Conservation (phyloP, 2,797 vertebrate genomes). For the Naso thynnoides region DNA sequence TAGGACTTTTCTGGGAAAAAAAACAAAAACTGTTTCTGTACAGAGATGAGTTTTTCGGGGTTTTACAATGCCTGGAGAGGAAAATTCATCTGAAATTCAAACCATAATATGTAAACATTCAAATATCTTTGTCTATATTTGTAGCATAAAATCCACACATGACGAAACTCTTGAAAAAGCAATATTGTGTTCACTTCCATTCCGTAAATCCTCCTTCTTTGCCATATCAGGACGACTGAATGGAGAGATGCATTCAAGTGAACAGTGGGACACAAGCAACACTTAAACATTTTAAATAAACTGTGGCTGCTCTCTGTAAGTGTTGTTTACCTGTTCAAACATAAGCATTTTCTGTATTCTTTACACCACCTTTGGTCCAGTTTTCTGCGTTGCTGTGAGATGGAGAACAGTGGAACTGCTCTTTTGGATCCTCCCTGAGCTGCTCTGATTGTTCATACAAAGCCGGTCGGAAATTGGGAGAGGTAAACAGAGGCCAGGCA, state of each 20-base stretch:
- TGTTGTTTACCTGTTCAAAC: constrained; percentile 46
- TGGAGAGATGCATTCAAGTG: background rate
- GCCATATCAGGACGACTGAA: background rate
- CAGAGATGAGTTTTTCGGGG: too few relatives aligned
- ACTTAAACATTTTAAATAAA: constrained; percentile 25
- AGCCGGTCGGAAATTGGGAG: constrained; percentile 82
- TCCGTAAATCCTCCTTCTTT: background rate
- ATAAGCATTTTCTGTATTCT: constrained; percentile 27
- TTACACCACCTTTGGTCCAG: constrained; percentile 6
- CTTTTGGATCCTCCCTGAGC: constrained; percentile 55
- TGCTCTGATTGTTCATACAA: constrained; percentile 82
- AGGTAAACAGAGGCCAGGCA: constrained; percentile 85
- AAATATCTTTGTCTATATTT: too few relatives aligned
- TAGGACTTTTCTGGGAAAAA: too few relatives aligned
- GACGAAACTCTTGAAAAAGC: too few relatives aligned
- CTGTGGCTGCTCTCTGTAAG: constrained; percentile 5
- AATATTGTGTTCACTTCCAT: background rate
- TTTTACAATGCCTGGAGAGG: too few relatives aligned
- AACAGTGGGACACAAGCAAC: constrained; percentile 17
- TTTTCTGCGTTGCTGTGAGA: constrained; percentile 21
- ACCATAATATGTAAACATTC: too few relatives aligned
- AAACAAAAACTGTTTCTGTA: too few relatives aligned
- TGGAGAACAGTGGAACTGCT: constrained; percentile 32
- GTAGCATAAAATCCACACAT: too few relatives aligned
- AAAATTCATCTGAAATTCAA: too few relatives aligned